Evolutionary conservation across 2,888 invertebrate genomes (phyloP), one percentile per base, ranked within the genome.

Genomic region (Girardia tigrina): DNA sequence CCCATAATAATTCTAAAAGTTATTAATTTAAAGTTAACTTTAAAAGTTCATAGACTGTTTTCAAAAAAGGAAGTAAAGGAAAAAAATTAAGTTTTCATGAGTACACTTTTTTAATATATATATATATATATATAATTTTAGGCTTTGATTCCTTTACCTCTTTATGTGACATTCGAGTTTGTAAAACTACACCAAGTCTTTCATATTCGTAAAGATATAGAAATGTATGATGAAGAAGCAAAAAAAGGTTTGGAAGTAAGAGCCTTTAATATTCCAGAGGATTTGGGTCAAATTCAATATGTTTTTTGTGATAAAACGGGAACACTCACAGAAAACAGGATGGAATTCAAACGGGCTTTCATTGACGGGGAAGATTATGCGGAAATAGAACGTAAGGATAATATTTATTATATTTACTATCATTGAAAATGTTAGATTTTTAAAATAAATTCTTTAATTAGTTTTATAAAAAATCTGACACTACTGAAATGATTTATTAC

Each of bases 261-360:
- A 56, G 94, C 94, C 69, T 88, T 94, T 82, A 95, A 97, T 84
- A 94, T 97, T 78, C 93, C 94, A 0, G 95, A 97, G 84, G 95
- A 97, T 85, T 87, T 97, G 80, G 97, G 97, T 0, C 95, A 97
- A 86, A 79, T 78, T n/a, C 90, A 92, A 81, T 94, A 95, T 82
- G 88, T 97, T 78, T 95, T 97, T 85, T 92, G 92, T 12, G 97
- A 97, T 84, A 97, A 97, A 86, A 97, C 97, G 0, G 97, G 97
- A 4, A 97, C 97, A 0, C 86, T 97, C 76, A 97, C 97, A 0
- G 94, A 95, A 85, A 97, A 97, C 84, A 90, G 92, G 78, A 97
- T 97, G 95, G 88, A 94, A 81, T 97, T 97, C 85, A 88, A 92
- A 76, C 87, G 91, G 72, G 95, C 94, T 82, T 89, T 91, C 0